Base-by-base conservation (phyloP, 2,113 vertebrate genomes). In the Ceyx melanurus region DNA sequence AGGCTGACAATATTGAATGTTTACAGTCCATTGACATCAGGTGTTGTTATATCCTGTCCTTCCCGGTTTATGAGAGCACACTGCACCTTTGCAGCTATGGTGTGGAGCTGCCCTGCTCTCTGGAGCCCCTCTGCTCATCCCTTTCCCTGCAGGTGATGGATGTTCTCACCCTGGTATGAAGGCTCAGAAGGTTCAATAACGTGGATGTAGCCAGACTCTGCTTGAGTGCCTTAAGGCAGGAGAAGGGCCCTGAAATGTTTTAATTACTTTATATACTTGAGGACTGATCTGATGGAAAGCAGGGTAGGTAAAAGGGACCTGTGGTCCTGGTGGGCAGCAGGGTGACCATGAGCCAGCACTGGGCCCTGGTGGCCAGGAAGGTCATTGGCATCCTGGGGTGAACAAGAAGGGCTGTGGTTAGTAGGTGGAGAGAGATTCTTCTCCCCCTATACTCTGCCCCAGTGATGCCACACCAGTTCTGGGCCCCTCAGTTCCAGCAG, bases 61-160 rank as follows among this genome's bases (percentile, higher is more conserved):
- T 67, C 31, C 51, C 64, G 42, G 5, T 14, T 66, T 87, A 29
- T 42, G 73, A 75, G 61, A 62, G 25, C 42, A 57, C 23, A 3
- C 23, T 17, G 48, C 25, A 4, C 0, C 1, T 17, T 31, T 58
- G 35, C 33, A 54, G 42, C 10, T 28, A 4, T 0, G 1, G 19
- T 5, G 11, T 25, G 37, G 53, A 43, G 53, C 65, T 83, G 31
- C 48, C 19, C 23, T 65, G 71, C 15, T 58, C 15, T 15, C 50
- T 60, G 31, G 5, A 29, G 2, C 54, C 28, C 22, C 40, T 7
- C 61, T 50, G 20, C 48, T 81, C 57, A 37, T 35, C 66, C 61
- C 40, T 1, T 22, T 81, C 40, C 21, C 31, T 2, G 2, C 31
- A 61, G 25, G 5, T 3, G 0, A 16, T 64, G 74, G 61, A 13